Evolutionary conservation across 1,140 invertebrate species (phyloP), one percentile per base, ranked within the genome.

Genomic region (Bombus breviceps): DNA sequence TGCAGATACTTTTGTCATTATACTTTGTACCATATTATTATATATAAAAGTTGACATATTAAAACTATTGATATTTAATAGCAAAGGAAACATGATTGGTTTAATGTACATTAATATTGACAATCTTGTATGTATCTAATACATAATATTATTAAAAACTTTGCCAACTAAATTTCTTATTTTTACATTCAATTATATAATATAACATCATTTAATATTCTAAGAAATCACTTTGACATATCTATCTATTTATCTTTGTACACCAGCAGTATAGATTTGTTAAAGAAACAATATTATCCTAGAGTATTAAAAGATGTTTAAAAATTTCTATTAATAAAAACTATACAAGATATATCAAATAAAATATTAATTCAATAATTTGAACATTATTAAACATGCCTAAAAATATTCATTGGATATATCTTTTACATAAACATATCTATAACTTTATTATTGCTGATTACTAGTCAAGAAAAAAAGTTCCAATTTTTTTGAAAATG

Each of bases 1-100:
- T 92, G 89, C 80, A 90, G 87, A 89, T 86, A 88, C 87, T 86
- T 68, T 85, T 82, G 68, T 89, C 66, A 86, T 86, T 74, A 85
- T 87, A 91, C 32, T 89, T 83, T 86, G 41, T 75, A 88, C 32
- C 74, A 68, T 77, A 71, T 69, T 53, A 53, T 53, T 66, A 66
- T 6, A 18, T 66, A 68, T 32, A 74, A 41, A 41, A 43, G 32
- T 74, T 74, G 80, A 64, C 32, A 47, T 64, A 53, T 53, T 64
- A 77, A 62, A 76, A 53, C 62, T 73, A 75, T 57, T 66, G 34
- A 79, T 84, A 72, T 22, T 79, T 3, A 62, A 59, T 62, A 73
- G 72, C 43, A 71, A 47, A 69, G n/a, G 32, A 73, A 82, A 75
- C 18, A 79, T 59, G 62, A 89, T 82, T 43, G 79, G 64, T 62